These are phyloP conservation scores for Hetaerina titia DNA, from an alignment of 2,888 invertebrate species.

Conservation along the genomic window DNA sequence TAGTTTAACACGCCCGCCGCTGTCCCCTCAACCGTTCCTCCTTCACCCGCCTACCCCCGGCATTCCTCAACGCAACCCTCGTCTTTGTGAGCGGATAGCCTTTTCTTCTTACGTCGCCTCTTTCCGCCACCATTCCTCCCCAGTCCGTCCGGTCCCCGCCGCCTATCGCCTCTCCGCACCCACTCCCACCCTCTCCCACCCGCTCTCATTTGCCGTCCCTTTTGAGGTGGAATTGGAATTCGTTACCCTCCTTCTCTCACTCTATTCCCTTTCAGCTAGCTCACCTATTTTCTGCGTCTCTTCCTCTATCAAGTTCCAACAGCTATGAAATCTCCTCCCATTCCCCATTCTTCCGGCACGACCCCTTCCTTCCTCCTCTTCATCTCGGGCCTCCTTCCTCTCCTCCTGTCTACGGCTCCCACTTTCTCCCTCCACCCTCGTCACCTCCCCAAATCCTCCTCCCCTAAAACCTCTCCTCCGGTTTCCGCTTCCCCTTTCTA, in stretches of 20 bases:
- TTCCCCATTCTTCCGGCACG: neutral
- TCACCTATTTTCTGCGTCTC: neutral
- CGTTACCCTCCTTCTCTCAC: neutral
- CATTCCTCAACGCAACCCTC: neutral
- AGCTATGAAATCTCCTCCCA: neutral
- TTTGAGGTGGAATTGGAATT: neutral
- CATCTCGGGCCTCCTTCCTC: neutral
- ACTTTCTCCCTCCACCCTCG: neutral
- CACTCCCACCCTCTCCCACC: neutral
- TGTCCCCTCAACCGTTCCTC: neutral
- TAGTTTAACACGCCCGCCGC: neutral
- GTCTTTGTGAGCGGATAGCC: neutral
- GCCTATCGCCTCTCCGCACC: too few species aligned
- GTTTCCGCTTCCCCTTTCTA: neutral
- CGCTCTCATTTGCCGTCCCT: neutral
- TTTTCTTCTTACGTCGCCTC: neutral
- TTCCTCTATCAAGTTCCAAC: neutral
- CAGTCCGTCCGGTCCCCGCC: too few species aligned
- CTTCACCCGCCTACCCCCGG: neutral
- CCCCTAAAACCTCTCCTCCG: neutral
- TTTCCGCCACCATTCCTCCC: neutral
- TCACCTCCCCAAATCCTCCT: neutral
- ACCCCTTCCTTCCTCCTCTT: neutral
- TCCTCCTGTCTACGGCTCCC: neutral
- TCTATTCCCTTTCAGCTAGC: neutral